phyloP scores from a whole-genome alignment of 2,113 vertebrate genomes.

The Equus przewalskii region DNA sequence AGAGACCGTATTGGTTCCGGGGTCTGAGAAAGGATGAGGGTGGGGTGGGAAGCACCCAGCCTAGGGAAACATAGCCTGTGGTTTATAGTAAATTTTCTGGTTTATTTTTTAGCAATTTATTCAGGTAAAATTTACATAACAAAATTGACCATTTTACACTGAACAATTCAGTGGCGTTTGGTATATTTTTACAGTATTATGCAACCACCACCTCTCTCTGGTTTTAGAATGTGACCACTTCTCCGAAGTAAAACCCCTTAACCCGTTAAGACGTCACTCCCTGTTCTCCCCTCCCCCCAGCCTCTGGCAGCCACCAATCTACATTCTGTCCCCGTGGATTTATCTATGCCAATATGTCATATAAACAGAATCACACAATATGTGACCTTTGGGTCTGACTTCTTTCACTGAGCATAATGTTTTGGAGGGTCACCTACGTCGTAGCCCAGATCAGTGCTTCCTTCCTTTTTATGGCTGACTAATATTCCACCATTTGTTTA shows the following conservation, averaged over 20 bases:
- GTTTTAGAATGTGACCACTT: not conserved
- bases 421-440: not conserved
- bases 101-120: not conserved
- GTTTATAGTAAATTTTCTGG: not conserved
- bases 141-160: not conserved
- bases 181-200: not conserved
- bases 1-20: not conserved
- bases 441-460: not conserved
- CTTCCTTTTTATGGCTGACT: not conserved
- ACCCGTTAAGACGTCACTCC: not conserved
- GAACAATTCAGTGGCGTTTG: not conserved
- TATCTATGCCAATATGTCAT: not conserved
- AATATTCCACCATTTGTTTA: not conserved
- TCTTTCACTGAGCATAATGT: not conserved
- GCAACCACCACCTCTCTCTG: not conserved
- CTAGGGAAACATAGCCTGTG: not conserved
- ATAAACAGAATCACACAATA: not conserved
- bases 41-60: no score
- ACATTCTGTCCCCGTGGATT: not conserved
- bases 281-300: not conserved
- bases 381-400: not conserved
- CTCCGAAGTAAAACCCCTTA: not conserved
- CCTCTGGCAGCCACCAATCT: not conserved
- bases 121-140: not conserved
- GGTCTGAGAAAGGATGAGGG: not conserved